Conservation (phyloP, 1,140 invertebrate species). For the Sinonovacula constricta region DNA sequence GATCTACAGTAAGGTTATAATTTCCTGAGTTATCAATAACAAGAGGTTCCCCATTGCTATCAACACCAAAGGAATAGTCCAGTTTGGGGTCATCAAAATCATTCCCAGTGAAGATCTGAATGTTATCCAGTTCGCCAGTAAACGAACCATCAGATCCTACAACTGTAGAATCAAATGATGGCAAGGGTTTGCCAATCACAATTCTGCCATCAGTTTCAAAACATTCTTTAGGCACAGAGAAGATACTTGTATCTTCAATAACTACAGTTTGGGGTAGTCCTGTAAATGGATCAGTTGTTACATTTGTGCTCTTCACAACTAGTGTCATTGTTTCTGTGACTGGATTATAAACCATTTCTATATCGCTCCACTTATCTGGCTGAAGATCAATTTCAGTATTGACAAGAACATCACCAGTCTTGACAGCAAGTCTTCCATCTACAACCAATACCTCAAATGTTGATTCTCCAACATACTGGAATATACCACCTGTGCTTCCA, state of each 20-base stretch:
- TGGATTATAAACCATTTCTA: conserved; percentile 24
- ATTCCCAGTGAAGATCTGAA: conserved; percentile 13
- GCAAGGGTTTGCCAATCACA: conserved; percentile 30
- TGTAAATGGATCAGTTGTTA: neutral
- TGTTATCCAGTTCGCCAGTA: conserved; percentile 31
- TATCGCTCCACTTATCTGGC: conserved; percentile 29
- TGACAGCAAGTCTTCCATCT: conserved; percentile 17
- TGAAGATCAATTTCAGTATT: conserved; percentile 23
- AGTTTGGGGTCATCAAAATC: conserved; percentile 17
- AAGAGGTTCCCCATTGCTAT: neutral
- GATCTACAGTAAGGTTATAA: conserved; percentile 12
- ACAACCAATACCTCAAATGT: conserved; percentile 35
- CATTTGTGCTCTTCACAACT: conserved; percentile 12
- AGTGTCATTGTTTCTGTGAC: conserved; percentile 41
- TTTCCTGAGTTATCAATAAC: conserved; percentile 20
- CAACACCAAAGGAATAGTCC: conserved; percentile 27
- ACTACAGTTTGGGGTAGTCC: conserved; percentile 1
- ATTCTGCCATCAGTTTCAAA: conserved; percentile 32
- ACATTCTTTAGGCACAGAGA: conserved; percentile 27
- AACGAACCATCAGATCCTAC: conserved; percentile 26
- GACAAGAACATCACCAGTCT: conserved; percentile 24
- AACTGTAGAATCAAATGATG: conserved; percentile 17
- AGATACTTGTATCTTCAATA: conserved; percentile 9
- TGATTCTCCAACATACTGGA: conserved; percentile 42
- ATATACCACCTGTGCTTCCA: conserved; percentile 34